These are phyloP conservation scores for Gouania willdenowi DNA, from an alignment of 2,797 vertebrate genomes.

Conservation along the genomic window DNA sequence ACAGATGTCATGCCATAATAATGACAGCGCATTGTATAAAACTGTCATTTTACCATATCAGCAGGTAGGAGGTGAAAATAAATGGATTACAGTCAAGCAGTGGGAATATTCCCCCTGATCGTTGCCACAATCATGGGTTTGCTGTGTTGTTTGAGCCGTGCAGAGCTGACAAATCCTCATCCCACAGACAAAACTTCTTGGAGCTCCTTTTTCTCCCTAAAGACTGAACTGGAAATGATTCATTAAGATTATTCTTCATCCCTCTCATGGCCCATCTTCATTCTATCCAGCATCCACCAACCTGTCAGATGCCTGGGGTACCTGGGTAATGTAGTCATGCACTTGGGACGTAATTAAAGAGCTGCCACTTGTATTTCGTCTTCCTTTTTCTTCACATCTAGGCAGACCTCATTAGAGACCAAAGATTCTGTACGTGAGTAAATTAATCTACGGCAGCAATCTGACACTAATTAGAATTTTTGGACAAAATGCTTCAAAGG, in stretches of 20 bases:
- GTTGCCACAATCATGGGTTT: too few species aligned
- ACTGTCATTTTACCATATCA: too few species aligned
- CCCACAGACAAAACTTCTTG: background rate
- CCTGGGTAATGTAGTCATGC: slow-evolving; percentile 72
- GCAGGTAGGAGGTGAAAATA: too few species aligned
- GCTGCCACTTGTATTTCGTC: slow-evolving; percentile 59
- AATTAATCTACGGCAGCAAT: slow-evolving; percentile 66
- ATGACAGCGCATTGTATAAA: too few species aligned
- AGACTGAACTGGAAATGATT: slow-evolving; percentile 34
- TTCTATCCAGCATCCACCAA: slow-evolving; percentile 39
- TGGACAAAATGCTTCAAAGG: slow-evolving; percentile 45
- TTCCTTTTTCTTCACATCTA: slow-evolving; percentile 28
- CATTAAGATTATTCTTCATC: slow-evolving; percentile 45
- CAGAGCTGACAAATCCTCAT: slow-evolving; percentile 4
- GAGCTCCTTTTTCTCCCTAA: slow-evolving; percentile 8
- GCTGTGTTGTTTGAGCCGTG: background rate
- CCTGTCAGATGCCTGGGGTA: slow-evolving; percentile 53
- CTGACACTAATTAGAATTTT: slow-evolving; percentile 70
- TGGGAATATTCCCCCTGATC: too few species aligned
- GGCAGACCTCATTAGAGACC: slow-evolving; percentile 57
- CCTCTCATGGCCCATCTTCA: slow-evolving; percentile 18
- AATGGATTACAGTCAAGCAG: too few species aligned
- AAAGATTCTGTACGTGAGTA: slow-evolving; percentile 29
- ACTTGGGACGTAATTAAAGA: slow-evolving; percentile 69
- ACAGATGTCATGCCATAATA: too few species aligned